Evolutionary conservation across 2,888 invertebrate genomes (phyloP).

Genomic region (Pseudanteris insignis): DNA sequence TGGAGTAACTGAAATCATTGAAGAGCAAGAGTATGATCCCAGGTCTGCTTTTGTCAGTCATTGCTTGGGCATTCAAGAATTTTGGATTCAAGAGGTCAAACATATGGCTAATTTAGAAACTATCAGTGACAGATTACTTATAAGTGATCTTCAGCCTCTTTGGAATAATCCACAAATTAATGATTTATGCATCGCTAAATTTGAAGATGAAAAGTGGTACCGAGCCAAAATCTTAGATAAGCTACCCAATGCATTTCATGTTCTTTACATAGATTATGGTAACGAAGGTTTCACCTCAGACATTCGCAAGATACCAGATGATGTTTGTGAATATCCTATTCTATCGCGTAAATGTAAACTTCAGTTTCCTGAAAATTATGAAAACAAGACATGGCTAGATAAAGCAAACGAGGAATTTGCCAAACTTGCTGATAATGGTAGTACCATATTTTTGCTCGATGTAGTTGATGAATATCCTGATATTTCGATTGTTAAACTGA

Average conservation of each 20-base stretch:
- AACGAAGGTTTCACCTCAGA: constrained; percentile 73
- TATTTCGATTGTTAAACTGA: constrained; percentile 73
- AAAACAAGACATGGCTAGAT: constrained; percentile 66
- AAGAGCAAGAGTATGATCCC: constrained; percentile 55
- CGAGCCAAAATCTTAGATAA: constrained; percentile 73
- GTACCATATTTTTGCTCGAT: constrained; percentile 68
- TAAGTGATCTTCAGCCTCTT: no score
- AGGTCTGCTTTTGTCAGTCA: constrained; percentile 74
- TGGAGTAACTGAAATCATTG: background rate
- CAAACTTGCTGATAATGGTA: constrained; percentile 66
- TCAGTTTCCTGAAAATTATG: constrained; percentile 60
- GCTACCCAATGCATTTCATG: constrained; percentile 68
- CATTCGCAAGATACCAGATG: constrained; percentile 71
- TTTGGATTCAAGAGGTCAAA: constrained; percentile 79
- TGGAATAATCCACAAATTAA: background rate
- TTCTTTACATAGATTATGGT: constrained; percentile 81
- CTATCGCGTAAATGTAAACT: constrained; percentile 74
- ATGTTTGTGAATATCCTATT: constrained; percentile 70
- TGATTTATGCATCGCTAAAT: constrained; percentile 74
- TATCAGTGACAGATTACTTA: constrained; percentile 68
- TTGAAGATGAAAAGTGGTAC: constrained; percentile 75
- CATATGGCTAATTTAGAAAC: constrained; percentile 70
- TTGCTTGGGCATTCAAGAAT: constrained; percentile 75
- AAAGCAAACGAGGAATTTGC: constrained; percentile 61
- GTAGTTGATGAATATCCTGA: constrained; percentile 70